phyloP scores from a whole-genome alignment of 1,140 invertebrate genomes.

The Cotesia chilonis region DNA sequence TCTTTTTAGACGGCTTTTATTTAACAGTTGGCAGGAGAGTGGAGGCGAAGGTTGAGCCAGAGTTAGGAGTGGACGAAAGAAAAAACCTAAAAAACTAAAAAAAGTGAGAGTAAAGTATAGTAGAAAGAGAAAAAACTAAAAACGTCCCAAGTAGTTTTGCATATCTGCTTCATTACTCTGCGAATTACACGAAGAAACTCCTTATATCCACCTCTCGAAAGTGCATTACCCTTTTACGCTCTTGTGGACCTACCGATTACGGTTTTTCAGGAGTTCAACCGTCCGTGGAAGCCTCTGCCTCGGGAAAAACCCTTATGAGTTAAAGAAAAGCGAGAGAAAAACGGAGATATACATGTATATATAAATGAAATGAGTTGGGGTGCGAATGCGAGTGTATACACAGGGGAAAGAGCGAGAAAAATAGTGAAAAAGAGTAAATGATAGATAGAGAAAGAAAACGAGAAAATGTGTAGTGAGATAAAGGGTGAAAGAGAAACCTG shows the following conservation, averaged over 20 bases:
- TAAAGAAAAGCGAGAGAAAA: slow-evolving; percentile 16
- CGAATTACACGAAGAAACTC: slow-evolving; percentile 47
- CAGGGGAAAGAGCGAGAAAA: neutral
- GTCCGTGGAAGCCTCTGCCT: slow-evolving; percentile 23
- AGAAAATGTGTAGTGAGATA: neutral
- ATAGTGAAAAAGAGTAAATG: slow-evolving; percentile 2
- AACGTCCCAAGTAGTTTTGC: slow-evolving; percentile 51
- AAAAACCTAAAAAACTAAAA: slow-evolving; percentile 4
- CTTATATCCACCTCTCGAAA: slow-evolving; percentile 41
- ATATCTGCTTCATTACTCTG: slow-evolving; percentile 52
- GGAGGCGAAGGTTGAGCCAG: neutral
- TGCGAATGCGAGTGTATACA: neutral
- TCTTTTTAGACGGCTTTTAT: slow-evolving; percentile 36
- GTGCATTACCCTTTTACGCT: slow-evolving; percentile 43
- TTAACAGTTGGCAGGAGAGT: slow-evolving; percentile 10
- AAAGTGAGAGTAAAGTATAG: too few relatives aligned
- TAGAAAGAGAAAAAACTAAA: slow-evolving; percentile 23
- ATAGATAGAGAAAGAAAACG: neutral
- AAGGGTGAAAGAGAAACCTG: slow-evolving; percentile 5
- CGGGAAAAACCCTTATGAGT: slow-evolving; percentile 20
- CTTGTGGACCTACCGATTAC: slow-evolving; percentile 39
- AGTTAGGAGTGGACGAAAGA: neutral
- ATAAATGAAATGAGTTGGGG: slow-evolving; percentile 1
- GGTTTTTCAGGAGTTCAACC: slow-evolving; percentile 36
- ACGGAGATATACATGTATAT: slow-evolving; percentile 17